Conservation (phyloP, 2,113 vertebrate species). For the Megaptera novaeangliae region DNA sequence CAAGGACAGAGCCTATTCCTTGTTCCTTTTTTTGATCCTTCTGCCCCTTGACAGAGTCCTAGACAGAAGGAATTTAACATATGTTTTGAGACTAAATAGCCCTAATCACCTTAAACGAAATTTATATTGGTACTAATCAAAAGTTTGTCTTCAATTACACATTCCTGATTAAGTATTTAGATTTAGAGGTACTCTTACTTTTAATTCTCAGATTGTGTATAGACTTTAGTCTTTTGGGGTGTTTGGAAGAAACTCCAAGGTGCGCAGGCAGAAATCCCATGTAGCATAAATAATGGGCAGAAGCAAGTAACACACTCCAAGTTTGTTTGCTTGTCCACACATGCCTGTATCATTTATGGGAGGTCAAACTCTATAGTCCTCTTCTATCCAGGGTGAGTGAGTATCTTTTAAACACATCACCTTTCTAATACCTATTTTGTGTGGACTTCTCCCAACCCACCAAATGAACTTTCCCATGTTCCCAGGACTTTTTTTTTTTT, state of each 20-base stretch:
- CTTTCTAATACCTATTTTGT: constrained; percentile 67
- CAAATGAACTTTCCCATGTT: constrained; percentile 40
- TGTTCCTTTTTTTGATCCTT: not conserved
- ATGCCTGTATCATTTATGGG: constrained; percentile 45
- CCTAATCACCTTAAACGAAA: not conserved
- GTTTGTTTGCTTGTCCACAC: constrained; percentile 64
- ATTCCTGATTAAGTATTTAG: not conserved
- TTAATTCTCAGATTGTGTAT: not conserved
- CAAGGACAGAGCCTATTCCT: not conserved
- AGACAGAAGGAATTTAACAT: not conserved
- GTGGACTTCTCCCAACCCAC: constrained; percentile 66
- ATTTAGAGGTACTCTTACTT: not conserved
- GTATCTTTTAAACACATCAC: constrained; percentile 51
- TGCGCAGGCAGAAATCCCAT: not conserved
- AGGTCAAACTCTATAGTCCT: constrained; percentile 58
- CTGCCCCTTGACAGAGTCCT: not conserved
- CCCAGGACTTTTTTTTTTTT: not conserved
- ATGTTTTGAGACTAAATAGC: not conserved
- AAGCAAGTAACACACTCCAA: not conserved
- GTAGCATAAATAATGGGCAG: not conserved
- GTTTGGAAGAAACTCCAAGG: not conserved
- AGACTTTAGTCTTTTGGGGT: not conserved
- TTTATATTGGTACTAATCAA: not conserved
- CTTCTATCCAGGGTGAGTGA: constrained; percentile 44
- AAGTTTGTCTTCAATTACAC: not conserved